Evolutionary conservation across 1,140 invertebrate species (phyloP), one percentile per base, ranked within the genome.

Genomic region (Trachelipus rathkii): DNA sequence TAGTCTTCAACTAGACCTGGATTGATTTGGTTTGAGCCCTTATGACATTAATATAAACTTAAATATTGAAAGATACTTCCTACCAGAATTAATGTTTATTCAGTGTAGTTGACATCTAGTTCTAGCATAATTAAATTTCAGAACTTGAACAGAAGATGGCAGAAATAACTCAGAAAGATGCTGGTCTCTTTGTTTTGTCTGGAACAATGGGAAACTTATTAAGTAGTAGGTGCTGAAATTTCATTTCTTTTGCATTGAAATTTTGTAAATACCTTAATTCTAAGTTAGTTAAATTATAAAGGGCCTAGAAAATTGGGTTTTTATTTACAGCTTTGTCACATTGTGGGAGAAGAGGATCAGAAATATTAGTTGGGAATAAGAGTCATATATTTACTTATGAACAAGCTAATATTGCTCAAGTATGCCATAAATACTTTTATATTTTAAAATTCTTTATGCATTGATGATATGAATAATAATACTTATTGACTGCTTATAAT

Each of bases 131-230:
- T 33, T 33, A 33, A 33, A 33, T 60, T 60, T 60, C 53, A 75
- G 82, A 81, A 81, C 84, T 97, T 79, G 91, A 97, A 85, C 84
- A 87, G 79, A 89, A 88, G 83, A 88, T 90, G 72, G 94, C 95
- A 0, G 83, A 88, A 44, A 82, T 96, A 69, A 87, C 97, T 44
- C 93, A 90, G 8, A 98, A 95, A 86, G 95, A 98, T 85, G 91
- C 91, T 70, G 93, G 92, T 0, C 83, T 98, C 60, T 97, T 95
- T 86, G 91, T 97, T 24, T 88, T 93, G 4, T 92, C 92, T 78
- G 95, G 95, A 72, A 97, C 95, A 1, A 97, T 98, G 95, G 92
- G 92, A 70, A 98, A 98, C 87, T 87, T 68, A 44, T 46, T 75
- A 67, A 53, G 60, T 68, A 67, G 73, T 75, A 67, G 67, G 60